A percentile compares a stretch with the other conserved stretches of the same genome.
Conservation (phyloP, 2,113 vertebrate genomes). For the Mugil cephalus region DNA sequence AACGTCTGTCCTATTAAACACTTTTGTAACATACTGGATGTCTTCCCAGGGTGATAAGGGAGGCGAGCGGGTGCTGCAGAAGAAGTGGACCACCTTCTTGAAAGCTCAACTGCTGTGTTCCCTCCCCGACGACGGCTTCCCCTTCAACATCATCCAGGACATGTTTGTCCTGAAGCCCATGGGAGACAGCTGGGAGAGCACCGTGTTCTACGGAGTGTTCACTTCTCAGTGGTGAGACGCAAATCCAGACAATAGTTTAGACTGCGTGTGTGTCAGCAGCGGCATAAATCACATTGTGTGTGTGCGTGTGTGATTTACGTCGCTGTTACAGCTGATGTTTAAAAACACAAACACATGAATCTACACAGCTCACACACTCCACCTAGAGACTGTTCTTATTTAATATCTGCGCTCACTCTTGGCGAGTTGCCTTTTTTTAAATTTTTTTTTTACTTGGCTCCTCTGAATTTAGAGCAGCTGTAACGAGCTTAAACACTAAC, state of each 20-base stretch:
- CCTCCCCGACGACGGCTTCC: conserved; percentile 92
- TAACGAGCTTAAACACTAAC: conserved; percentile 56
- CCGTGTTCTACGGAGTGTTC: conserved; percentile 95
- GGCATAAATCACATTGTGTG: conserved; percentile 16
- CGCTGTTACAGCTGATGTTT: conserved; percentile 4
- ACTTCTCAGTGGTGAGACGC: conserved; percentile 93
- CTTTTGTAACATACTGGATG: not conserved
- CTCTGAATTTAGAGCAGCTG: conserved; percentile 55
- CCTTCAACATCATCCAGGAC: conserved; percentile 97
- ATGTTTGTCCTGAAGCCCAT: conserved; percentile 93
- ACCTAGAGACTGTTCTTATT: conserved; percentile 44
- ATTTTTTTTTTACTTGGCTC: conserved; percentile 26
- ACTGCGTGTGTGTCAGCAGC: conserved; percentile 2
- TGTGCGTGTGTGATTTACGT: conserved; percentile 22
- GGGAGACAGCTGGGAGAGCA: conserved; percentile 88
- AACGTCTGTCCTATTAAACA: not conserved
- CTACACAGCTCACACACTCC: conserved; percentile 14
- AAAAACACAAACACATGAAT: conserved; percentile 7
- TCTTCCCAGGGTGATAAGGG: conserved; percentile 87
- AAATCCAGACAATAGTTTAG: not conserved
- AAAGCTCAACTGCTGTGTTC: conserved; percentile 96
- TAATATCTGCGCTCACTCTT: conserved; percentile 12
- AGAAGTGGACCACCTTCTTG: conserved; percentile 97
- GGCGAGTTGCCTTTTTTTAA: conserved; percentile 47
- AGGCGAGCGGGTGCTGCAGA: conserved; percentile 95